Base-by-base conservation (phyloP, 2,888 invertebrate genomes). In the Hybos culiciformis region DNA sequence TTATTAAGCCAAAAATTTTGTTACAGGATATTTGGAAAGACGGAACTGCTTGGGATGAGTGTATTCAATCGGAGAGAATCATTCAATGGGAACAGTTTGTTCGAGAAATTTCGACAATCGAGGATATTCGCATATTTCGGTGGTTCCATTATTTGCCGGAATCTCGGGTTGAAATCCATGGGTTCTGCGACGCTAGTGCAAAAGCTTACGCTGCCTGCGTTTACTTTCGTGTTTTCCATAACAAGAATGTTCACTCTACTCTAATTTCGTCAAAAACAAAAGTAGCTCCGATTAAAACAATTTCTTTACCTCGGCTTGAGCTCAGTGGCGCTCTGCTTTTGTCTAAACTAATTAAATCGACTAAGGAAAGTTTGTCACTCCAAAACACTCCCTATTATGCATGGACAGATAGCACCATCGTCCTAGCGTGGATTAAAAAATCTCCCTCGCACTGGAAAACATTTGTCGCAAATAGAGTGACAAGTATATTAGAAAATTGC, bases 401-500 rank as follows among this genome's bases (percentile, higher is more conserved):
- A 21, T 49, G 48, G 49, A 44, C 36, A 9, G 46, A 49, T 31
- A 49, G 49, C 14, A 37, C 32, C 15, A 31, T 56, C 11, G 51
- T 50, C 2, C 37, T 54, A n/a, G 39, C 47, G 7, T 56, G 54
- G 53, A 24, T 54, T 3, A 46, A 49, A 15, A 48, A 48, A 7
- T 47, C 44, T 5, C 43, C 51, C 5, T 37, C 44, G 3, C 48
- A 38, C 14, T 56, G 52, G 51, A 50, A 52, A 37, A 54, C 53
- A 1, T 54, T 53, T 29, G 50, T 54, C 3, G 51, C 47, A 2
- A 54, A 50, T 32, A 44, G 53, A 3, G 49, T 51, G 5, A 26
- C 50, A 6, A 42, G 48, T 20, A 51, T 53, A n/a, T 18, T 49
- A 6, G 45, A 51, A 1, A 24, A 15, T 2, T 19, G 45, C 3